Percentiles rank a stretch among this genome's conserved stretches.
Evolutionary conservation across 2,888 invertebrate genomes (phyloP).

Genomic region (Philereme transversata): DNA sequence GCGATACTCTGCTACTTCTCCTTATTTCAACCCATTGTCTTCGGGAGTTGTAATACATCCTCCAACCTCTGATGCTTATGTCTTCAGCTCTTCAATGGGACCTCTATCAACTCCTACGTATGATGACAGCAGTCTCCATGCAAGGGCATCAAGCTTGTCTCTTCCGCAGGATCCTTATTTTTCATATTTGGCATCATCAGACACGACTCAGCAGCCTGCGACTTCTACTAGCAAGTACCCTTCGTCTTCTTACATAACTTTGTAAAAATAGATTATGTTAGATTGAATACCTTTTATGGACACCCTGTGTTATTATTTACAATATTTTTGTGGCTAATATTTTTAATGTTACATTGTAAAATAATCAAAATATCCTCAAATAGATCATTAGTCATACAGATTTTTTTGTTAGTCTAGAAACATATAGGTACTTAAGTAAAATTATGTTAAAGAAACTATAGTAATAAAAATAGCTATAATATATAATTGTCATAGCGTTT

Average conservation of each 20-base stretch:
- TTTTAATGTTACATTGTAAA: no score
- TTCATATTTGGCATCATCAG: conserved; percentile 61
- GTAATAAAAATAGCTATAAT: neutral
- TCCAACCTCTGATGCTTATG: conserved; percentile 61
- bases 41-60: conserved; percentile 63
- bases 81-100: conserved; percentile 55
- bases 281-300: no score
- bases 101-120: conserved; percentile 62
- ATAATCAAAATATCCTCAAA: no score
- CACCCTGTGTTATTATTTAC: no score
- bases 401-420: no score
- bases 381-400: no score
- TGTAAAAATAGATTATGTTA: conserved; percentile 45
- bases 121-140: conserved; percentile 61
- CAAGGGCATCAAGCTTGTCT: conserved; percentile 54
- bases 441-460: no score
- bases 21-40: conserved; percentile 66
- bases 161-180: conserved; percentile 69
- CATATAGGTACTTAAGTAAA: no score
- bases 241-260: conserved; percentile 68
- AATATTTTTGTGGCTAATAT: no score
- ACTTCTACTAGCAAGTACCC: conserved; percentile 58
- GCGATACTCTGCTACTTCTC: conserved; percentile 57
- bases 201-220: conserved; percentile 56
- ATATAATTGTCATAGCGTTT: neutral